phyloP scores from a whole-genome alignment of 2,888 invertebrate genomes.

The Polydesmus complanatus region DNA sequence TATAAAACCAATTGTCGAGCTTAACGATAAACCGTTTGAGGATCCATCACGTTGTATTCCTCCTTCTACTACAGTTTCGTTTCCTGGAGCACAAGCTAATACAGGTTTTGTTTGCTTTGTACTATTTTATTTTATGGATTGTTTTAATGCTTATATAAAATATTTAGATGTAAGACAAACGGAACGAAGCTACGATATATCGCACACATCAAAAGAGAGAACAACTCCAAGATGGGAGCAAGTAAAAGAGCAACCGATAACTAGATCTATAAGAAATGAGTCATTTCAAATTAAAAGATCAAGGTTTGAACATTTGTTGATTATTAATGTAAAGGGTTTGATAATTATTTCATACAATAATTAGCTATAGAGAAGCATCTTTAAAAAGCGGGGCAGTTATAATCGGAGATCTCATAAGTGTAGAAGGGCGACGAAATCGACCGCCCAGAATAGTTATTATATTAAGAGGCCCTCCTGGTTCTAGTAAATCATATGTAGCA shows the following conservation, averaged over 20 bases:
- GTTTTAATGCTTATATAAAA: not conserved
- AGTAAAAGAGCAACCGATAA: too few species aligned
- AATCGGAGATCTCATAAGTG: conserved; percentile 68
- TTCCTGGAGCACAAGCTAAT: not conserved
- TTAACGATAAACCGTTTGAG: not conserved
- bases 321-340: not conserved
- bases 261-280: too few species aligned
- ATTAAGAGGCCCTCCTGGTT: conserved; percentile 81
- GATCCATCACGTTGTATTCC: not conserved
- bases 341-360: not conserved
- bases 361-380: not conserved
- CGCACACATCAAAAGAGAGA: not conserved
- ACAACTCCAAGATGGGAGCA: not conserved
- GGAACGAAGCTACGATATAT: not conserved
- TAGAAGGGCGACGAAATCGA: conserved; percentile 64
- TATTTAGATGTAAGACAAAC: not conserved
- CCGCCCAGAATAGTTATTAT: conserved; percentile 71
- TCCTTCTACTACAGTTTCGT: not conserved
- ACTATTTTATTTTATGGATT: too few species aligned
- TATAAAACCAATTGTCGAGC: not conserved
- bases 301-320: too few species aligned
- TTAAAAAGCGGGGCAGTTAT: conserved; percentile 14
- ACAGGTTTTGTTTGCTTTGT: not conserved
- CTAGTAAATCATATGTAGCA: conserved; percentile 83
- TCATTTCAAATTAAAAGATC: too few species aligned